Evolutionary conservation across 2,797 vertebrate species (phyloP).

Genomic region (Corythornis leucogaster): DNA sequence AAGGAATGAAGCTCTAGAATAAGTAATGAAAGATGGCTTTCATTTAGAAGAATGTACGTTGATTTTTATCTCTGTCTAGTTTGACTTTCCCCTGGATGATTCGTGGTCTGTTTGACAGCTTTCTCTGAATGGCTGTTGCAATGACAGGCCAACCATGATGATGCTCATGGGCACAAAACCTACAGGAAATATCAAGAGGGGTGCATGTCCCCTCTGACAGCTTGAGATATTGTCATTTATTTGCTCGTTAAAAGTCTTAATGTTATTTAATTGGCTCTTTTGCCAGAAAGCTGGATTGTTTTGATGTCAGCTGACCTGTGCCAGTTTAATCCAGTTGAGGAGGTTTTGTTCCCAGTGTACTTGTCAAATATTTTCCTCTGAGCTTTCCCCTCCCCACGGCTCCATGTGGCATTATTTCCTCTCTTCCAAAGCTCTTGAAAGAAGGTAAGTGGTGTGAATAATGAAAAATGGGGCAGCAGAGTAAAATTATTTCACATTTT

Average conservation of each 20-base stretch:
- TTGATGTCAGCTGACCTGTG: neutral
- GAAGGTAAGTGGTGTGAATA: neutral
- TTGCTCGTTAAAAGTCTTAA: neutral
- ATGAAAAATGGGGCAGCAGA: rapidly evolving
- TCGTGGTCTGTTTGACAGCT: neutral
- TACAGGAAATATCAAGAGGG: neutral
- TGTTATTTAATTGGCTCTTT: neutral
- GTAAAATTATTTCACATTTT: neutral
- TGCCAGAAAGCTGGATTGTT: neutral
- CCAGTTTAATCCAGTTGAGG: neutral
- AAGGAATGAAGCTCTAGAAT: neutral
- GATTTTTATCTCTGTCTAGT: neutral
- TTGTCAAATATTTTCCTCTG: neutral
- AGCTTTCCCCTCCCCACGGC: neutral
- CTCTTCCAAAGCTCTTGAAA: neutral
- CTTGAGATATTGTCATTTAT: neutral
- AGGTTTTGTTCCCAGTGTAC: neutral
- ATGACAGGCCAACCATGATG: neutral
- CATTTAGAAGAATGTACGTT: neutral
- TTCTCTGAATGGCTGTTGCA: neutral
- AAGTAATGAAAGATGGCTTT: neutral
- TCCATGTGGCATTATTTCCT: neutral
- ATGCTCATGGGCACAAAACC: neutral
- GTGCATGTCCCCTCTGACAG: neutral
- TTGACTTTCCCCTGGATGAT: neutral